Evolutionary conservation across 2,888 invertebrate species (phyloP), one percentile per base, ranked within the genome.

Genomic region (Leuctra nigra): DNA sequence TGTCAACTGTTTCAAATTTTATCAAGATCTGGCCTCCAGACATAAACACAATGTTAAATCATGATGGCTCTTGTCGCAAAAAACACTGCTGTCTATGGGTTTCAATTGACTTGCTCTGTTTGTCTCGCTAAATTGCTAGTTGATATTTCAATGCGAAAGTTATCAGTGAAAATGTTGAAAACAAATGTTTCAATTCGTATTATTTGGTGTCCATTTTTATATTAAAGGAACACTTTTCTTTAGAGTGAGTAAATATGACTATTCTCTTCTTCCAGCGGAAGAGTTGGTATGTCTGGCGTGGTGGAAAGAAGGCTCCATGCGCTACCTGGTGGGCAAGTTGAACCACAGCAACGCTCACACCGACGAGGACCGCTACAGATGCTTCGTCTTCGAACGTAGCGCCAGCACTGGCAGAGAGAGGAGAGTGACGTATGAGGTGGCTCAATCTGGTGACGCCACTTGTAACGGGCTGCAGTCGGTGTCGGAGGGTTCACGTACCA

Each of bases 271-370:
- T 68, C 14, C 68, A 88, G 90, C 85, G 52, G 90, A 91, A 68
- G 88, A 90, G 72, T 70, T 91, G 54, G 83, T 87, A 44, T 91
- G 91, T 70, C 72, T 91, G 56, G 91, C 89, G 2, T 81, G 82
- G 16, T 91, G 91, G 91, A 88, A 86, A 70, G 90, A 91, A 63
- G 89, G 90, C 0, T 84, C 87, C 33, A 86, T 84, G 50, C 77
- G 85, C 62, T 75, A 73, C 66, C 67, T 74, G 63, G 72, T 75
- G 63, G 75, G 73, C 18, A 67, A 70, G 64, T 65, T 73, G 58
- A 67, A 67, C 59, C 69, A 69, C 67, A 68, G 68, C 38, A 72
- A 70, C 65, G 71, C 70, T n/a, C 71, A 81, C 14, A 79, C 82
- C 0, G 84, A 86, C 64, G 89, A 88, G 66, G 87, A 88, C 65